Evolutionary conservation across 2,888 invertebrate species (phyloP).

Genomic region (Tenthredo scrophulariae): DNA sequence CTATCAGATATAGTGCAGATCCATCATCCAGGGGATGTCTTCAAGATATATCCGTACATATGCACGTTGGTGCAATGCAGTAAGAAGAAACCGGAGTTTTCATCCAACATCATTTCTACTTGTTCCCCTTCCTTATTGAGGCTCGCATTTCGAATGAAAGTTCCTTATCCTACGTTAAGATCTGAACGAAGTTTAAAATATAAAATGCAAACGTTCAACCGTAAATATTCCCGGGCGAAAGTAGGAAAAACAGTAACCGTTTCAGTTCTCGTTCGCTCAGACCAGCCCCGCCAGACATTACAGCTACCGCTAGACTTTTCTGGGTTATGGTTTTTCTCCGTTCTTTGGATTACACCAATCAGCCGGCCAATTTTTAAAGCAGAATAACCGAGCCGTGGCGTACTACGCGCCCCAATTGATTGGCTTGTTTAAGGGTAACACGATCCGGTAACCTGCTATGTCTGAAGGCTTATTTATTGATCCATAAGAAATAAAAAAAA

Average conservation of each 20-base stretch:
- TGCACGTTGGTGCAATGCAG: not conserved
- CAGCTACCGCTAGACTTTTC: not conserved
- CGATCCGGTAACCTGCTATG: slow-evolving; percentile 4
- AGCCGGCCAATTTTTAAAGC: slow-evolving; percentile 41
- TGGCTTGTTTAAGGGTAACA: slow-evolving; percentile 40
- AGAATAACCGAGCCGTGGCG: not conserved
- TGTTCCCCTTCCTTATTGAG: not conserved
- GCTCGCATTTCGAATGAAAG: not conserved
- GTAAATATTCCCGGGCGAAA: not conserved
- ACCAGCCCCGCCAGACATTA: not conserved
- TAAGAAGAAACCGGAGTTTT: not conserved
- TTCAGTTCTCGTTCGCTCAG: slow-evolving; percentile 3
- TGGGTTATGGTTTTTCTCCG: not conserved
- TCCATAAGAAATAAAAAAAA: not conserved
- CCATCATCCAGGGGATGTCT: not conserved
- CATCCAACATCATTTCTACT: not conserved
- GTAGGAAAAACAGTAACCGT: slow-evolving; percentile 17
- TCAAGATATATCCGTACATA: not conserved
- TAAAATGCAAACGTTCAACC: slow-evolving; percentile 27
- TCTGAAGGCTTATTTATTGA: slow-evolving; percentile 14
- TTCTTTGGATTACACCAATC: slow-evolving; percentile 48
- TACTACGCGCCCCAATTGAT: slow-evolving; percentile 1
- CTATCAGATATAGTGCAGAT: not conserved
- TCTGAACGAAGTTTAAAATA: slow-evolving; percentile 18
- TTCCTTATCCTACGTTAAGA: not conserved